phyloP scores from a whole-genome alignment of 2,888 invertebrate species.

The Perizoma affinitatum region DNA sequence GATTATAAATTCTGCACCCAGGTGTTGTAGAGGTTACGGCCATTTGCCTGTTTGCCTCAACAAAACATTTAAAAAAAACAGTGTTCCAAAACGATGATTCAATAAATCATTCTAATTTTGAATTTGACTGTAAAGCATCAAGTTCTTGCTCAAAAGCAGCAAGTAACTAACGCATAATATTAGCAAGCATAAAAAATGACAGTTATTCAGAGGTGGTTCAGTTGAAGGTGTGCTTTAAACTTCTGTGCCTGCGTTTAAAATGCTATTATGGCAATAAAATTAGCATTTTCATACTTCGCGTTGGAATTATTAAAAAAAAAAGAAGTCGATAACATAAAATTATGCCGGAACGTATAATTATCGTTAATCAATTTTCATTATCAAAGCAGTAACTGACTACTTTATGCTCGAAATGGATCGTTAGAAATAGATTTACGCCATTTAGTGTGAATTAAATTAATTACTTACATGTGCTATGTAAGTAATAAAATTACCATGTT shows the following conservation, averaged over 20 bases:
- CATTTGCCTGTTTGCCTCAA: too few species aligned
- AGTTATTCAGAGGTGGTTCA: not conserved
- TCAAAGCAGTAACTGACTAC: conserved; percentile 10
- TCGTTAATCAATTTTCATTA: conserved; percentile 36
- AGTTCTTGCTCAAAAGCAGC: not conserved
- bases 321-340: conserved; percentile 23
- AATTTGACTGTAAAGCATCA: too few species aligned
- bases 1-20: too few species aligned
- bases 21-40: too few species aligned
- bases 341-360: conserved; percentile 34
- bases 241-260: conserved; percentile 32
- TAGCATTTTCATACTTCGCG: conserved; percentile 40
- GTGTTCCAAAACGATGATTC: too few species aligned
- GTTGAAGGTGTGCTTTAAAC: conserved; percentile 11
- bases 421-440: conserved; percentile 13
- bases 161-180: not conserved
- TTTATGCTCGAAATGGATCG: conserved; percentile 14
- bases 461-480: too few species aligned
- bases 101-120: too few species aligned
- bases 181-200: too few species aligned
- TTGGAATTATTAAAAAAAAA: conserved; percentile 31
- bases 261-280: conserved; percentile 38
- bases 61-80: too few species aligned
- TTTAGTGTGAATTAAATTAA: conserved; percentile 14
- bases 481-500: too few species aligned